Conservation (phyloP, 2,888 invertebrate species). For the Sisyra nigra region DNA sequence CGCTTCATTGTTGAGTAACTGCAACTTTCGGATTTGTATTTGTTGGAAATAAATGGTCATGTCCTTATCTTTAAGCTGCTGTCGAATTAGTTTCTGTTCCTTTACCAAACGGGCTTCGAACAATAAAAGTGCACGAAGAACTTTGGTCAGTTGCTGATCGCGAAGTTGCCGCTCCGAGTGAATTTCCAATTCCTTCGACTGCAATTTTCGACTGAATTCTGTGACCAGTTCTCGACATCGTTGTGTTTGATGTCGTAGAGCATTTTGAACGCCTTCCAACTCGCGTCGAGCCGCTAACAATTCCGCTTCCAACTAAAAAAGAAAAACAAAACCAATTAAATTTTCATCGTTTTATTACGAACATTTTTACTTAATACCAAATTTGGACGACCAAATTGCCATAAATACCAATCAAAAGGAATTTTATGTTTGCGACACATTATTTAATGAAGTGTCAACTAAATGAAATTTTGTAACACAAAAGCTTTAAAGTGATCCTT, state of each 20-base stretch:
- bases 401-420: no score
- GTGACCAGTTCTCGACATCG: conserved; percentile 52
- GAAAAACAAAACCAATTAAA: conserved; percentile 16
- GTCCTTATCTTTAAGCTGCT: conserved; percentile 52
- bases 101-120: conserved; percentile 55
- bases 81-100: conserved; percentile 55
- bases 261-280: conserved; percentile 47
- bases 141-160: conserved; percentile 53
- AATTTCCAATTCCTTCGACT: conserved; percentile 40
- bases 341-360: background rate
- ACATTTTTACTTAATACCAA: background rate
- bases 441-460: no score
- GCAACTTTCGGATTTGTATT: conserved; percentile 47
- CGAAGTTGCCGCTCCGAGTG: conserved; percentile 43
- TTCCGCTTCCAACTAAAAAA: conserved; percentile 48
- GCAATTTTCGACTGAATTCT: conserved; percentile 42
- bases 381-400: no score
- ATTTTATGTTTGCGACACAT: no score
- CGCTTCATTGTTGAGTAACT: conserved; percentile 25
- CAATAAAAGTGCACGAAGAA: conserved; percentile 50
- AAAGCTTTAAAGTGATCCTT: no score
- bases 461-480: no score
- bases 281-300: conserved; percentile 41
- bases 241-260: conserved; percentile 44
- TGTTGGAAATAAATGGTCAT: conserved; percentile 52